Base-by-base conservation (phyloP, 2,113 vertebrate species). In the Herpailurus yagouaroundi region DNA sequence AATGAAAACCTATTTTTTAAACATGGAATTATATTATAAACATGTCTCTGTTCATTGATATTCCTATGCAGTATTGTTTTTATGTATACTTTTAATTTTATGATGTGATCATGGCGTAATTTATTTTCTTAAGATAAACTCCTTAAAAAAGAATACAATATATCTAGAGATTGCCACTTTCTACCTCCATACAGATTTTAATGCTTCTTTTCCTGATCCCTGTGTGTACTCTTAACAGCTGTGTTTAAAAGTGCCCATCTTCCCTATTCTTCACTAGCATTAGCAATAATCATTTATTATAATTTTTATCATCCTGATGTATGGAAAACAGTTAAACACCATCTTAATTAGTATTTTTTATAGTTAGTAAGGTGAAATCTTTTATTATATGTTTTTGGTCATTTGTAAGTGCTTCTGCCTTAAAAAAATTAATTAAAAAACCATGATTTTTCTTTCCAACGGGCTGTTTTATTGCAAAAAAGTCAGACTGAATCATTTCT, bases 331-430 rank as follows among this genome's bases (percentile, higher is more conserved):
- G 1, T 91, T 89, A 85, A 57, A 77, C 89, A 45, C 0, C n/a
- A 50, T 88, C 77, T 89, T 84, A 88, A 52, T 87, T 79, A 52
- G 0, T 33, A 92, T 87, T 93, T 93, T 21, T 89, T 87, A 88
- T 31, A 95, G 38, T 48, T 60, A 31, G 10, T 45, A 69, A 55
- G 38, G 18, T 77, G 6, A 85, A 95, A 13, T 57, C 5, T 91
- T 73, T 91, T 76, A 63, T 69, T 76, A 29, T 23, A 77, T 69
- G 41, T 25, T 81, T 93, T 77, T 38, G 16, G 15, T 63, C 11
- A 95, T 52, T 93, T 93, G 2, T 57, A 95, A 84, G 90, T 94
- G 23, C 33, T 96, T 76, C 19, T 85, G 31, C 50, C 5, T 89
- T 86, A 79, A 96, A 95, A 95, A 71, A 85, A 88, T 36, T 55